phyloP scores from a whole-genome alignment of 2,888 invertebrate genomes.

The Hermaeophaga mercurialis region DNA sequence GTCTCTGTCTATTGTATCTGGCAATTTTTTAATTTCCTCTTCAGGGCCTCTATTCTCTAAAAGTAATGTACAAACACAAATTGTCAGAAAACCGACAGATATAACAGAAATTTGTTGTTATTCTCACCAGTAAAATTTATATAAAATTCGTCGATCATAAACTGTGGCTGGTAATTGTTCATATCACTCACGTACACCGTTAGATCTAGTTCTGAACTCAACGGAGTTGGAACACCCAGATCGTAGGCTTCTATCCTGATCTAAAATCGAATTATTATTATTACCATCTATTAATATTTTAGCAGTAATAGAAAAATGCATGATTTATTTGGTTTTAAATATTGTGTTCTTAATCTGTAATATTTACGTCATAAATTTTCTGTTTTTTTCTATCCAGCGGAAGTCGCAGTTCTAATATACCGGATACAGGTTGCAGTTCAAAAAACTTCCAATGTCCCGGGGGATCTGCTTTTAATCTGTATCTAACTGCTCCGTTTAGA shows the following conservation, averaged over 20 bases:
- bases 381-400: constrained; percentile 82
- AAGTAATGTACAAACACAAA: no score
- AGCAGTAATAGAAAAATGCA: no score
- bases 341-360: no score
- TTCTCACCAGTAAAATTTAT: constrained; percentile 75
- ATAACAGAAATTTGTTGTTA: no score
- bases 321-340: no score
- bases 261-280: constrained; percentile 63
- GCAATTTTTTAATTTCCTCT: constrained; percentile 70
- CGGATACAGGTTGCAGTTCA: constrained; percentile 77
- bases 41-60: constrained; percentile 67
- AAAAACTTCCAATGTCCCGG: constrained; percentile 84
- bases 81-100: no score
- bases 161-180: constrained; percentile 88
- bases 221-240: constrained; percentile 82
- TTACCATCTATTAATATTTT: no score
- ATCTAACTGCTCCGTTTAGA: constrained; percentile 86
- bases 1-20: constrained; percentile 84
- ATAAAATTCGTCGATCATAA: constrained; percentile 71
- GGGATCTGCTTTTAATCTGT: constrained; percentile 80
- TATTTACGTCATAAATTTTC: constrained; percentile 83
- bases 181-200: constrained; percentile 87
- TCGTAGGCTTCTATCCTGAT: constrained; percentile 90
- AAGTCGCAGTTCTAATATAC: constrained; percentile 73
- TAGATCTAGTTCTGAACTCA: constrained; percentile 86